Evolutionary conservation across 2,113 vertebrate species (phyloP), one percentile per base, ranked within the genome.

Genomic region (Scartelaos histophorus): DNA sequence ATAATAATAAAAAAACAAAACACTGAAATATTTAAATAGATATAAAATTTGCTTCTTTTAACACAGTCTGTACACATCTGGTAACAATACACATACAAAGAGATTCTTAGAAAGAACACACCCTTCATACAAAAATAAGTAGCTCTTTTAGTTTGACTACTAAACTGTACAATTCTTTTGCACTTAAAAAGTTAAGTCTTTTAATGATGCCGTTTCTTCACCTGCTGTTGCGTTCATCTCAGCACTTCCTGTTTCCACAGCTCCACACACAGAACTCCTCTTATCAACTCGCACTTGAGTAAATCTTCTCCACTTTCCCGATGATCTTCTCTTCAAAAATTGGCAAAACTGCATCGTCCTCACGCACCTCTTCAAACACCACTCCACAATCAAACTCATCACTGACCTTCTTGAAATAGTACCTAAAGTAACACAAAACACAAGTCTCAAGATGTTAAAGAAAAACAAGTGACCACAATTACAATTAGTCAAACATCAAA

Each of bases 331-430:
- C 96, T 70, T 98, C 95, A 0, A 96, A 98, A 84, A 97, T 92
- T 43, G 98, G 98, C 89, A 99, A 77, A 76, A 95, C 70, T 0
- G 95, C 92, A 0, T 95, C 94, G 0, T 99, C 97, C 53, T 98
- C 96, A 0, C 95, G 93, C 12, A 99, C 94, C 81, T 99, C 98
- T 82, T 99, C 97, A 0, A 98, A 98, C 70, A 99, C 97, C 65
- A 97, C 97, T 0, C 97, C 97, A 0, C 97, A 98, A 89, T 98
- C 96, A 1, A 99, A 98, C 93, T 99, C 98, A 0, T 97, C 94
- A 3, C 98, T 99, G 65, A 96, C 96, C 81, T 97, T 98, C 94
- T 99, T 98, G 80, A 99, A 99, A 90, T 96, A 99, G 93, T 96
- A 99, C 94, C 98, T 98, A 24, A 71, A 43, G 49, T 22, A 46